Base-by-base conservation (phyloP, 92 coral and sea anemone species). In the Parazoanthus swiftii region DNA sequence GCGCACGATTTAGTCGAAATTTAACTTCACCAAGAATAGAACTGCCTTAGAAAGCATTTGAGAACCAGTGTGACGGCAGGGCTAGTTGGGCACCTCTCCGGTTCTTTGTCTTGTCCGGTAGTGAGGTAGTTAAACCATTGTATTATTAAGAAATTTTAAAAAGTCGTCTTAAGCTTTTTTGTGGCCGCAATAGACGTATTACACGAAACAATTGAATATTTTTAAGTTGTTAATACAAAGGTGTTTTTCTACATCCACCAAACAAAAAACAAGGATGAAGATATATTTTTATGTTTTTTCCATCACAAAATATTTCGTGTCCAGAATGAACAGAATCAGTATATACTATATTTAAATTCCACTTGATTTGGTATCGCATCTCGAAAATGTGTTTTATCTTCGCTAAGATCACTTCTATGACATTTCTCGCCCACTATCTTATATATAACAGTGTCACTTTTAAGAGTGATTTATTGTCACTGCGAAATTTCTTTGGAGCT, bases 221-320 rank as follows among this genome's bases (percentile, higher is more conserved):
- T 4, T 63, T 63, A 14, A 20, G 6, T 63, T 63, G n/a, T 63
- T 63, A 18, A 63, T 63, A 63, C 70, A 63, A 63, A 20, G n/a
- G 70, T 63, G n/a, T 63, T 63, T 63, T 63, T 63, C 70, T 23
- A 63, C 70, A 14, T 21, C 70, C 25, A 63, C 70, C 70, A 63
- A 25, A 23, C 5, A 63, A 63, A 23, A 58, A 58, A 58, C 66
- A 58, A 14, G 20, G 23, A 15, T 58, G n/a, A 58, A 13, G 18
- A 7, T 63, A 3, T 23, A 16, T 20, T 63, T 63, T 63, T 0
- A 18, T 26, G n/a, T 20, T 63, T 20, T 73, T 33, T 73, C 26
- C 6, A 48, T 33, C 82, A 79, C 26, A 42, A 79, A 79, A 51
- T 44, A 48, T 46, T 79, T 48, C 82, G 82, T 79, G 82, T 78